A percentile compares a stretch with the other conserved stretches of the same genome.
Conservation (phyloP, 2,113 vertebrate species). For the Herpailurus yagouaroundi region DNA sequence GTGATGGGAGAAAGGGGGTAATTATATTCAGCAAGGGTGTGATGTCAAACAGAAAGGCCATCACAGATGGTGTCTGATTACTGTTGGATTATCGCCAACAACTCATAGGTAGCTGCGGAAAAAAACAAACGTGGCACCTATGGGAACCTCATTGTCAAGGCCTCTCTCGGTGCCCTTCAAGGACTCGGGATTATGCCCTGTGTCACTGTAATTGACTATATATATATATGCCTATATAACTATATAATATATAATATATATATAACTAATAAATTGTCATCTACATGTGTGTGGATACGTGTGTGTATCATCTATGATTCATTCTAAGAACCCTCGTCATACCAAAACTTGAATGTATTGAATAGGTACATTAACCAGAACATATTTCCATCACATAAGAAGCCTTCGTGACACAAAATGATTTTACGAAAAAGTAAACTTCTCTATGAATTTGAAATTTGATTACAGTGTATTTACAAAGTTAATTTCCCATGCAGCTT, state of each 20-base stretch:
- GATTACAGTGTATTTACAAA: not conserved
- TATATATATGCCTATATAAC: not conserved
- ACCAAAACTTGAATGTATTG: not conserved
- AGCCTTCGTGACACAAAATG: not conserved
- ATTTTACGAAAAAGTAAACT: not conserved
- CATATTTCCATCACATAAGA: not conserved
- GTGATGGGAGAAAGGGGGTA: not conserved
- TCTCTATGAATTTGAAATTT: not conserved
- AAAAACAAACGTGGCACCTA: not conserved
- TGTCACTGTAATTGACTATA: not conserved
- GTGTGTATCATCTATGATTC: not conserved
- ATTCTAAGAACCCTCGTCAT: not conserved
- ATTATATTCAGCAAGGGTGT: slow-evolving; percentile 38
- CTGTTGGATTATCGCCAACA: not conserved
- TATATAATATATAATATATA: too few relatives aligned
- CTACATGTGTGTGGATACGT: not conserved
- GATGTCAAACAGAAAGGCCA: slow-evolving; percentile 53
- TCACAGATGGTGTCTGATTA: slow-evolving; percentile 52
- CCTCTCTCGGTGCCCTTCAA: not conserved
- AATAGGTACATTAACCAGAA: not conserved
- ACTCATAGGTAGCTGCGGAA: slow-evolving; percentile 5
- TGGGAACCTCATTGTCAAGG: not conserved
- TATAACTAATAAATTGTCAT: not conserved
- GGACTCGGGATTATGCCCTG: not conserved
- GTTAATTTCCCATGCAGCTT: not conserved